Conservation (phyloP, 1,140 invertebrate genomes). For the Atopsyche davidsoni region DNA sequence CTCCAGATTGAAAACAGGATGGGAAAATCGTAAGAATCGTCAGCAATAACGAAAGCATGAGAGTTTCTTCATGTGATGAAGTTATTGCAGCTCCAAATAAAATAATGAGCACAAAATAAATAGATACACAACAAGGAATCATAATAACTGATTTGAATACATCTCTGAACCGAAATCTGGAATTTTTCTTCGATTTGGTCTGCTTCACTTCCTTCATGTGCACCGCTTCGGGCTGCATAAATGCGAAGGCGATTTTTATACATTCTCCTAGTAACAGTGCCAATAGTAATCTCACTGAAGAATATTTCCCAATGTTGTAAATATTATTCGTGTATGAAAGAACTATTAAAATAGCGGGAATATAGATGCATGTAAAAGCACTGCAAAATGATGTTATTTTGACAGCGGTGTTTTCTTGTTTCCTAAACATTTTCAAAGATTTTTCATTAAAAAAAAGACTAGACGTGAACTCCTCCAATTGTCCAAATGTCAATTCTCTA, state of each 20-base stretch:
- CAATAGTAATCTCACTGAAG: constrained; percentile 26
- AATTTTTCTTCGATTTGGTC: constrained; percentile 8
- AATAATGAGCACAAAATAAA: constrained; percentile 43
- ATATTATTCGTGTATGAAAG: constrained; percentile 26
- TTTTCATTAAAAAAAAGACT: no score
- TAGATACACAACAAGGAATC: constrained; percentile 12
- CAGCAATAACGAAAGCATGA: constrained; percentile 62
- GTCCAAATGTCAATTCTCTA: no score
- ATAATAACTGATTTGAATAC: constrained; percentile 17
- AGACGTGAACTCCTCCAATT: no score
- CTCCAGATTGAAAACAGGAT: constrained; percentile 53
- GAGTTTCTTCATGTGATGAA: constrained; percentile 61
- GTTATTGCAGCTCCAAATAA: constrained; percentile 71
- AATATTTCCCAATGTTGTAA: constrained; percentile 31
- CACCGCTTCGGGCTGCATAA: constrained; percentile 9
- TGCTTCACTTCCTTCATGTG: constrained; percentile 16
- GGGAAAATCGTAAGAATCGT: constrained; percentile 63
- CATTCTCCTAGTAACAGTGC: constrained; percentile 30
- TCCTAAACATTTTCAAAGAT: constrained; percentile 12
- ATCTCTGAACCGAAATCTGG: constrained; percentile 17
- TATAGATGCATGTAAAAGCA: constrained; percentile 24
- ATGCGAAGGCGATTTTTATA: constrained; percentile 29
- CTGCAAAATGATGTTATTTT: constrained; percentile 19
- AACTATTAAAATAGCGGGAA: constrained; percentile 21
- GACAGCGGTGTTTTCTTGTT: constrained; percentile 14